phyloP scores from a whole-genome alignment of 2,797 vertebrate genomes.

The Microctenopoma steveboyesi region DNA sequence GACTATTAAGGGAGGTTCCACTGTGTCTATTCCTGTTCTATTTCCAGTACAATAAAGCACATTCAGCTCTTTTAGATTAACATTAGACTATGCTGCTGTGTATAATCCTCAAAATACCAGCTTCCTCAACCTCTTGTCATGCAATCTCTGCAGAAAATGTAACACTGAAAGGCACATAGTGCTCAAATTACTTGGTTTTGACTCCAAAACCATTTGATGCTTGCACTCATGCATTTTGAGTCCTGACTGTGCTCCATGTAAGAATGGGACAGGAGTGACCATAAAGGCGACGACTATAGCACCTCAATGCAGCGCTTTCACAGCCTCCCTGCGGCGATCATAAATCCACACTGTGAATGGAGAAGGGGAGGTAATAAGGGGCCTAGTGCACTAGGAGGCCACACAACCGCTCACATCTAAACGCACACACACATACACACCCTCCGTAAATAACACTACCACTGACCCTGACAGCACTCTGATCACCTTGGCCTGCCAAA shows the following conservation, averaged over 20 bases:
- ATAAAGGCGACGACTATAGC: slow-evolving; percentile 64
- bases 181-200: slow-evolving; percentile 35
- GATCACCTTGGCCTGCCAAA: slow-evolving; percentile 64
- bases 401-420: slow-evolving; percentile 23
- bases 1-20: slow-evolving; percentile 16
- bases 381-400: slow-evolving; percentile 30
- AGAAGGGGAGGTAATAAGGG: slow-evolving; percentile 70
- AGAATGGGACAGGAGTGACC: slow-evolving; percentile 50
- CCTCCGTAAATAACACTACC: slow-evolving; percentile 65
- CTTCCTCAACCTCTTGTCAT: slow-evolving; percentile 20
- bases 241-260: slow-evolving; percentile 19
- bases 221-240: slow-evolving; percentile 25
- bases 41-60: slow-evolving; percentile 21
- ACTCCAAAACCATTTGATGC: slow-evolving; percentile 47
- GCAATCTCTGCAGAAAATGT: slow-evolving; percentile 40
- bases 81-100: not conserved
- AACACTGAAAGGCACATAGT: slow-evolving; percentile 36
- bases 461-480: slow-evolving; percentile 68
- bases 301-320: slow-evolving; percentile 58
- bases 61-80: slow-evolving; percentile 38
- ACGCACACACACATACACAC: not conserved
- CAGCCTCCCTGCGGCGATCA: slow-evolving; percentile 51
- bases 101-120: slow-evolving; percentile 40
- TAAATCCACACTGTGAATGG: slow-evolving; percentile 75
- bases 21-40: slow-evolving; percentile 12